Base-by-base conservation (phyloP, 2,797 vertebrate genomes). In the Cephalopachus bancanus region DNA sequence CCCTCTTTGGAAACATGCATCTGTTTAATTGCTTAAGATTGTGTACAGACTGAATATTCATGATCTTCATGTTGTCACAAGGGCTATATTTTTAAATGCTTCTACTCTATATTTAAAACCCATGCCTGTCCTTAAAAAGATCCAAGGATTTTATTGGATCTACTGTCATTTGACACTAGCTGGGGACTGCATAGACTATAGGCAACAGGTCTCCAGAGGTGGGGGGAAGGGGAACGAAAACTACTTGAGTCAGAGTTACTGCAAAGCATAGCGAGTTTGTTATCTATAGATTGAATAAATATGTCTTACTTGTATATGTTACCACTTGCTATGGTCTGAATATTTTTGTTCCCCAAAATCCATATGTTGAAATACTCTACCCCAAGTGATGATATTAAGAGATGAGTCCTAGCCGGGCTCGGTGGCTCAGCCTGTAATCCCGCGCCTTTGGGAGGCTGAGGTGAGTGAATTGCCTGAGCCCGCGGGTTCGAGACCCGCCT, bases 41-140 rank as follows among this genome's bases (percentile, higher is more conserved):
- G 67, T 7, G 75, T 10, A 5, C 17, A 96, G 91, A 91, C 49
- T 97, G 90, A 97, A 55, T 85, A 97, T 59, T 96, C 95, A 94
- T 93, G 95, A 83, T 30, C 64, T 97, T 95, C 96, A 87, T 84
- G 91, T 59, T 51, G 96, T 91, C 79, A 88, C 28, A 94, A 16
- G 94, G 30, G n/a, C 84, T 97, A 5, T 81, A 83, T 84, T 95
- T 97, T 96, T 87, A 94, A 97, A 92, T 83, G n/a, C 64, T 81
- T 90, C 89, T 62, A 92, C 72, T 30, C 80, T 79, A 76, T 96
- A 94, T 83, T 96, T 92, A 80, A 95, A 94, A 87, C 53, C 37
- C 24, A 60, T 81, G 83, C 69, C 67, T 87, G 37, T 89, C 87
- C 83, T 96, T 96, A 90, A 79, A 94, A 97, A 97, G 28, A 53